Percentiles rank a stretch among this genome's conserved stretches.
Evolutionary conservation across 2,113 vertebrate genomes (phyloP).

Genomic region (Choloepus hoffmanni): DNA sequence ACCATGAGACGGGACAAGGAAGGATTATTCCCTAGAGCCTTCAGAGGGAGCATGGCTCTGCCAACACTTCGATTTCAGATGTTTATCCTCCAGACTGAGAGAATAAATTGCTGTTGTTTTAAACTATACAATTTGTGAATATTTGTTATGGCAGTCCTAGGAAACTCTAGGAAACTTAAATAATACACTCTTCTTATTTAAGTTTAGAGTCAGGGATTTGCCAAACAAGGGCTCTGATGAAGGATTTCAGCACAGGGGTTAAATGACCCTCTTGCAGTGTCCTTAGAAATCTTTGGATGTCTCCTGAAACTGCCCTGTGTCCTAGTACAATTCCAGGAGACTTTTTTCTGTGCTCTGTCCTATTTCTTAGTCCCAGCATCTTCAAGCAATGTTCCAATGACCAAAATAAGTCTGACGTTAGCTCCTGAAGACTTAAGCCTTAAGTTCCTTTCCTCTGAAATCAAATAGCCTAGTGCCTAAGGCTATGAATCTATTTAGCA

Average conservation of each 20-base stretch:
- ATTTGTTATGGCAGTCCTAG: no score
- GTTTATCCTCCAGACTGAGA: no score
- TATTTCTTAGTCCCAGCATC: conserved; percentile 42
- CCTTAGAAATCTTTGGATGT: conserved; percentile 39
- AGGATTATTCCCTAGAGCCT: no score
- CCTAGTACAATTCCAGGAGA: background rate
- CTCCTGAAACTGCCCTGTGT: background rate
- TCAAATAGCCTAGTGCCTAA: conserved; percentile 8
- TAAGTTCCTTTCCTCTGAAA: background rate
- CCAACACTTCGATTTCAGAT: no score
- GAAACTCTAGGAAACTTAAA: no score
- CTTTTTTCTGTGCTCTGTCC: conserved; percentile 30
- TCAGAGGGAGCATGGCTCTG: no score
- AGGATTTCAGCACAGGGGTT: conserved; percentile 6
- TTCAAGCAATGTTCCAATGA: background rate
- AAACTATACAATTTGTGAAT: no score
- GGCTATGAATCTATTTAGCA: background rate
- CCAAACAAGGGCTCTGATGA: conserved; percentile 22
- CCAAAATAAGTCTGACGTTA: conserved; percentile 18
- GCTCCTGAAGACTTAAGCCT: background rate
- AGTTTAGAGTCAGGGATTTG: conserved; percentile 53
- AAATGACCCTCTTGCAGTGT: background rate
- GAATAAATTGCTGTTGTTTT: no score
- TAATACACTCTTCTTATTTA: background rate
- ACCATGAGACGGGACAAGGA: no score